Evolutionary conservation across 2,113 vertebrate genomes (phyloP).

Genomic region (Ictalurus punctatus): DNA sequence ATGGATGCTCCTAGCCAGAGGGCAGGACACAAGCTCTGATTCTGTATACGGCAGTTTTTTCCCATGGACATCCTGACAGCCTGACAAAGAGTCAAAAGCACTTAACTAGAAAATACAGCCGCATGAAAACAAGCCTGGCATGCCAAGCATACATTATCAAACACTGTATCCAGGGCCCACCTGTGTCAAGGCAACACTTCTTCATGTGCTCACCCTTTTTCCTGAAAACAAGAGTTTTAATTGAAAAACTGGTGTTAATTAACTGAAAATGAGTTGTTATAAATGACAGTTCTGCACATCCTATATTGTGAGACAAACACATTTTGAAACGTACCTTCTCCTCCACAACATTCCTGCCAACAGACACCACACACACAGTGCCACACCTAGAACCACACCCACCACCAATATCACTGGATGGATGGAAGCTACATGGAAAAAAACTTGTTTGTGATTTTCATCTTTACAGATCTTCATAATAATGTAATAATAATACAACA

Average conservation of each 20-base stretch:
- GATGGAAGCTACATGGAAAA: slow-evolving; percentile 52
- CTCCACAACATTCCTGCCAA: slow-evolving; percentile 75
- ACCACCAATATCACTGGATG: slow-evolving; percentile 73
- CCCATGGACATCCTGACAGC: slow-evolving; percentile 64
- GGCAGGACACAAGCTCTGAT: slow-evolving; percentile 71
- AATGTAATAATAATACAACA: background rate
- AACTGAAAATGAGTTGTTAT: background rate
- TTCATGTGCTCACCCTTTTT: slow-evolving; percentile 68
- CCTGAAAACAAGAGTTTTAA: slow-evolving; percentile 53
- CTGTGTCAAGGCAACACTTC: slow-evolving; percentile 64
- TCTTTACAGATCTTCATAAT: background rate
- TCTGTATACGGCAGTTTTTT: slow-evolving; percentile 64
- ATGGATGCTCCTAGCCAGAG: slow-evolving; percentile 59
- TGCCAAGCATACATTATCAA: background rate
- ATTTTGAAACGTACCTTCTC: slow-evolving; percentile 71
- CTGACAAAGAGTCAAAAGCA: slow-evolving; percentile 48
- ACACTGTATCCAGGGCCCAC: slow-evolving; percentile 51
- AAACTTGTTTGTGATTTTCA: background rate
- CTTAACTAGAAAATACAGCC: background rate
- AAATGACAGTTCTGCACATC: background rate
- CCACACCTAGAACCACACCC: slow-evolving; percentile 72
- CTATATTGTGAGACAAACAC: background rate
- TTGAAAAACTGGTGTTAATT: background rate
- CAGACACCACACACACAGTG: slow-evolving; percentile 74
- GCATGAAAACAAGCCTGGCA: background rate